Percentiles rank a stretch among this genome's conserved stretches.
Evolutionary conservation across 2,888 invertebrate species (phyloP).

Genomic region (Drosophila conformis): DNA sequence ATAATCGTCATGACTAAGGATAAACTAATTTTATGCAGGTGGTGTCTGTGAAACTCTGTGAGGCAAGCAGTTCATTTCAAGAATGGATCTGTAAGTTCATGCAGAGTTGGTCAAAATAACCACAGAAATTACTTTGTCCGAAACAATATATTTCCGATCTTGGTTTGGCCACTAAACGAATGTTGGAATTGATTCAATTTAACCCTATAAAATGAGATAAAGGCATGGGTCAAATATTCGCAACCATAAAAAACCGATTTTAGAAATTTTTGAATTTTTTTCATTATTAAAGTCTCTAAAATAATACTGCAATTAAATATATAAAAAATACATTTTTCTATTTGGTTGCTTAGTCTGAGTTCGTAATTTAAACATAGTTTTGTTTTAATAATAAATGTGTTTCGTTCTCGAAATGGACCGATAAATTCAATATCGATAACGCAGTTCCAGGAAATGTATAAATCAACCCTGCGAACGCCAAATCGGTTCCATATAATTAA

Average conservation of each 20-base stretch:
- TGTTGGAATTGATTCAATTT: background rate
- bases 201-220: background rate
- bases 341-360: background rate
- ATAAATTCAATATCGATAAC: slow-evolving; percentile 15
- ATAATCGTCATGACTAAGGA: background rate
- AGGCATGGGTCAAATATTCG: background rate
- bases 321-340: background rate
- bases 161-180: background rate
- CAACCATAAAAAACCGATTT: background rate
- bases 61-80: background rate
- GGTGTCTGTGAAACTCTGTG: background rate
- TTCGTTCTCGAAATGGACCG: slow-evolving; percentile 3
- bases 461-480: slow-evolving; percentile 14
- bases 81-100: background rate
- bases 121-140: background rate
- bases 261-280: background rate
- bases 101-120: background rate
- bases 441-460: slow-evolving; percentile 7
- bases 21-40: background rate
- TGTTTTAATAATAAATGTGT: background rate
- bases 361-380: background rate
- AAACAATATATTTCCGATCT: background rate
- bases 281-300: background rate
- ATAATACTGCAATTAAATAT: too few relatives aligned
- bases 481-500: slow-evolving; percentile 26